Conservation (phyloP, 2,797 vertebrate species). For the Champsocephalus gunnari region DNA sequence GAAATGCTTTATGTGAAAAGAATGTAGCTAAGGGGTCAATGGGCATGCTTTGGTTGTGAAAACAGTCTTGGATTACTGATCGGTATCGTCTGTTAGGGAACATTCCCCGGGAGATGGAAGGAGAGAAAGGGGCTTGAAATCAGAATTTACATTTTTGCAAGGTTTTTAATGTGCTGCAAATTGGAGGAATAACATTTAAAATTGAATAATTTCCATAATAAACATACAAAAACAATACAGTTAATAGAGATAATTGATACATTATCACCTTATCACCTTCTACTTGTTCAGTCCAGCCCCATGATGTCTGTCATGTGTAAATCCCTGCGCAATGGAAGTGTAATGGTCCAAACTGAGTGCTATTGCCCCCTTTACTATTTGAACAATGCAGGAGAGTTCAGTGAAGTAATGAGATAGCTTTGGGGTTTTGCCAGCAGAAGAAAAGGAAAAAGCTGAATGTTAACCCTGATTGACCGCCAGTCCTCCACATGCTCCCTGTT, state of each 20-base stretch:
- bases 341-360: conserved; percentile 1
- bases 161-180: conserved; percentile 4
- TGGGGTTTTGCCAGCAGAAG: conserved; percentile 32
- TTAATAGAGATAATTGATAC: background rate
- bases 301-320: conserved; percentile 16
- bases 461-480: conserved; percentile 46
- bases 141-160: background rate
- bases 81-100: conserved; percentile 43
- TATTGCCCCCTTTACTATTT: conserved; percentile 31
- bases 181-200: background rate
- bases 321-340: conserved; percentile 17
- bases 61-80: conserved; percentile 51
- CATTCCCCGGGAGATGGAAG: background rate
- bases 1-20: conserved; percentile 55
- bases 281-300: conserved; percentile 1
- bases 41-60: conserved; percentile 29
- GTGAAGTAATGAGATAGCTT: conserved; percentile 43
- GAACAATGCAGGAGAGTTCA: conserved; percentile 25
- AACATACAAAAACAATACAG: background rate
- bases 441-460: conserved; percentile 14
- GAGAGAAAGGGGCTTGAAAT: conserved; percentile 8
- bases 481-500: conserved; percentile 14
- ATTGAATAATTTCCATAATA: background rate
- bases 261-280: background rate
- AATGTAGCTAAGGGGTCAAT: conserved; percentile 32